Conservation (phyloP, 64 coral and sea anemone genomes). For the Anthopleura sola region DNA sequence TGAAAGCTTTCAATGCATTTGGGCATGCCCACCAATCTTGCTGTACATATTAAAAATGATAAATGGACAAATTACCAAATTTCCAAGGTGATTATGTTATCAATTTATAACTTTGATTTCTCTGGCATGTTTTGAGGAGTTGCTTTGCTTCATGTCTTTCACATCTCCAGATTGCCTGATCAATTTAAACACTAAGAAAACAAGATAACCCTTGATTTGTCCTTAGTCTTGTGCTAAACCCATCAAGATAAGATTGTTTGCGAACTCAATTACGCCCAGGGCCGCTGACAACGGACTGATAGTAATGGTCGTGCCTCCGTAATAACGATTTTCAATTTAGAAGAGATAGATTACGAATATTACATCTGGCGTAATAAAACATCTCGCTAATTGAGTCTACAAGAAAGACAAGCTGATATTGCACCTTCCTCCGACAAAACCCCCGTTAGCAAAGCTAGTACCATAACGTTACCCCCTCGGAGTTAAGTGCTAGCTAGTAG, state of each 20-base stretch:
- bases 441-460: background rate
- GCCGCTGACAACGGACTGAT: background rate
- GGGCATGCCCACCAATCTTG: background rate
- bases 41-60: background rate
- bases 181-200: slow-evolving; percentile 4
- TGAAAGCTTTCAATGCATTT: background rate
- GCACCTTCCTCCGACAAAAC: background rate
- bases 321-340: slow-evolving; percentile 3
- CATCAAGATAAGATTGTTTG: background rate
- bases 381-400: background rate
- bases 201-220: background rate
- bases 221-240: background rate
- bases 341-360: slow-evolving; percentile 3
- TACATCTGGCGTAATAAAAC: background rate
- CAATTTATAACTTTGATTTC: background rate
- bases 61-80: background rate
- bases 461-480: background rate
- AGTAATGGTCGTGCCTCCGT: background rate
- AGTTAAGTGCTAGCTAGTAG: background rate
- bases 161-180: background rate
- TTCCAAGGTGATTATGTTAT: background rate
- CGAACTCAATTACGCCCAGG: background rate
- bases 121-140: background rate
- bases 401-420: background rate
- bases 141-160: background rate